A percentile compares a stretch with the other conserved stretches of the same genome.
These are phyloP conservation scores for Vesta saturnalis DNA, from an alignment of 2,888 invertebrate species.

Conservation along the genomic window DNA sequence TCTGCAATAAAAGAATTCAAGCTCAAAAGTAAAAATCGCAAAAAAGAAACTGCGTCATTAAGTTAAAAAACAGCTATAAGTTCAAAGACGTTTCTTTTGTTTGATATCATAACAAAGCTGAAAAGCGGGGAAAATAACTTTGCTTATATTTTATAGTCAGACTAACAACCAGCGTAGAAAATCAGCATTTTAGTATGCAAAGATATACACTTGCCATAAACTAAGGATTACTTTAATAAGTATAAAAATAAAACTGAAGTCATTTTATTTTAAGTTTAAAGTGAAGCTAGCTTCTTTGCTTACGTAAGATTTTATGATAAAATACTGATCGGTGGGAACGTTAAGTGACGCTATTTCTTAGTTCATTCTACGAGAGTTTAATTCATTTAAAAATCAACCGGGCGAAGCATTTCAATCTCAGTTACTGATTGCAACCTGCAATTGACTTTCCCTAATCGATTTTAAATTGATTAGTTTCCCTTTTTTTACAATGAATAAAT, in stretches of 20 bases:
- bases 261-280: constrained; percentile 35
- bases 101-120: constrained; percentile 21
- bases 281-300: constrained; percentile 19
- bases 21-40: background rate
- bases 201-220: constrained; percentile 40
- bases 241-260: constrained; percentile 40
- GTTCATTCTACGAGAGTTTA: background rate
- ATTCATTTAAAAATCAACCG: constrained; percentile 15
- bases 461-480: constrained; percentile 14
- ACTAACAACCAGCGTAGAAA: constrained; percentile 44
- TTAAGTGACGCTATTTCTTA: constrained; percentile 21
- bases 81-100: constrained; percentile 17
- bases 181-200: constrained; percentile 48
- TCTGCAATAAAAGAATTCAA: background rate
- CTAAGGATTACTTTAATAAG: constrained; percentile 41
- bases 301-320: constrained; percentile 32
- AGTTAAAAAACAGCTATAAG: constrained; percentile 11
- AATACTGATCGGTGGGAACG: constrained; percentile 22
- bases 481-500: constrained; percentile 2
- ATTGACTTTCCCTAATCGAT: constrained; percentile 2
- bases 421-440: constrained; percentile 17
- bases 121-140: constrained; percentile 20
- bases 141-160: constrained; percentile 35
- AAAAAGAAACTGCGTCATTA: background rate
- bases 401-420: constrained; percentile 9